These are phyloP conservation scores for Phthorimaea operculella DNA, from an alignment of 1,140 invertebrate genomes.

Conservation along the genomic window DNA sequence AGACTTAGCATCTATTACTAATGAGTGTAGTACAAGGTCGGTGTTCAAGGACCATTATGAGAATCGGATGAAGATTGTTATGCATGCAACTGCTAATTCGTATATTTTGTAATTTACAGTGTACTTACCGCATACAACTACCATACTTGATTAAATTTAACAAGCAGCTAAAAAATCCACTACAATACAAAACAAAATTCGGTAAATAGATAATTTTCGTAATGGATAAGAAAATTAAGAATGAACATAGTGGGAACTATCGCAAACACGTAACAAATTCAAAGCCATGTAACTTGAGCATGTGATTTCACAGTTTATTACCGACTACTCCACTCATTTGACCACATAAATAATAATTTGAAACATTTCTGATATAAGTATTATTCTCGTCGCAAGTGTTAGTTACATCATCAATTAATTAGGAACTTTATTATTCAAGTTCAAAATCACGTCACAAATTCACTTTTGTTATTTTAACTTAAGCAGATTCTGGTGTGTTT, in stretches of 20 bases:
- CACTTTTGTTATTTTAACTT: no score
- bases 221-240: slow-evolving; percentile 38
- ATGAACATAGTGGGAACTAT: slow-evolving; percentile 34
- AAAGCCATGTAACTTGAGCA: slow-evolving; percentile 28
- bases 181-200: slow-evolving; percentile 39
- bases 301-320: slow-evolving; percentile 15
- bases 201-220: slow-evolving; percentile 35
- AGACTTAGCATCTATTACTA: not conserved
- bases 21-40: not conserved
- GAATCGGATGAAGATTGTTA: no score
- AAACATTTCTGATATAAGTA: slow-evolving; percentile 15
- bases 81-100: no score
- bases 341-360: slow-evolving; percentile 34
- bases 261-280: slow-evolving; percentile 13
- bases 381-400: not conserved
- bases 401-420: not conserved
- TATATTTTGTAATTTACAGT: slow-evolving; percentile 12
- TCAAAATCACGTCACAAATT: no score
- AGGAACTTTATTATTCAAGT: not conserved
- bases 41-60: no score
- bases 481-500: no score
- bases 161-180: slow-evolving; percentile 26
- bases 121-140: slow-evolving; percentile 31
- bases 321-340: slow-evolving; percentile 39
- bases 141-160: slow-evolving; percentile 22